A percentile compares a stretch with the other conserved stretches of the same genome.
These are phyloP conservation scores for Rhabdornis inornatus DNA, from an alignment of 2,113 vertebrate species.

Conservation along the genomic window DNA sequence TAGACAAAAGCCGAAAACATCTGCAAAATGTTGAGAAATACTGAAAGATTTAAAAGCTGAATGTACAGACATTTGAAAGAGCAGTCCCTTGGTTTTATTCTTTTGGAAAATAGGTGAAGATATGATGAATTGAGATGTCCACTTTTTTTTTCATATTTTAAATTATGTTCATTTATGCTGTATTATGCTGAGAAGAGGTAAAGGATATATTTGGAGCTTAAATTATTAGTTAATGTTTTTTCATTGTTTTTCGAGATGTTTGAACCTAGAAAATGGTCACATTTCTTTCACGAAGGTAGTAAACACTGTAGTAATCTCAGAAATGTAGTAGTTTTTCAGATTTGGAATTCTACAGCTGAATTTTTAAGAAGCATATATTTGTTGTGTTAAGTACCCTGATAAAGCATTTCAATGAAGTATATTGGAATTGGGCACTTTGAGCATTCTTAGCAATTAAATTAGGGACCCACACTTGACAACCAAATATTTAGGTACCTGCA, in stretches of 20 bases:
- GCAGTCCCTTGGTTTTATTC: not conserved
- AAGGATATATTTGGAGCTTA: not conserved
- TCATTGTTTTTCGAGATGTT: not conserved
- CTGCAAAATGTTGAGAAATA: not conserved
- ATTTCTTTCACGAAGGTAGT: not conserved
- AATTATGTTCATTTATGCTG: not conserved
- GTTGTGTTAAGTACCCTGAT: not conserved
- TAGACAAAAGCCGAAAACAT: not conserved
- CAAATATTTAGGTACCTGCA: not conserved
- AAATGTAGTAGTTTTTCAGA: not conserved
- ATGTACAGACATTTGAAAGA: not conserved
- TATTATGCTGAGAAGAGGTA: not conserved
- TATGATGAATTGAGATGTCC: not conserved
- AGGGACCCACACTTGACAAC: not conserved
- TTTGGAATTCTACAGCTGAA: not conserved
- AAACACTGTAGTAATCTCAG: not conserved
- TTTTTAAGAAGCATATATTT: not conserved
- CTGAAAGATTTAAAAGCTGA: not conserved
- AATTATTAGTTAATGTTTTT: not conserved
- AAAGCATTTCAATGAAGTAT: not conserved
- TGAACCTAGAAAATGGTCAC: not conserved
- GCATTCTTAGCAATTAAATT: not conserved
- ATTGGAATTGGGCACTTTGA: not conserved
- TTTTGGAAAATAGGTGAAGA: not conserved
- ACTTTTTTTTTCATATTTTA: not conserved